Percentiles rank a stretch among this genome's conserved stretches.
phyloP scores from a whole-genome alignment of 2,113 vertebrate species.

The Butorides virescens region DNA sequence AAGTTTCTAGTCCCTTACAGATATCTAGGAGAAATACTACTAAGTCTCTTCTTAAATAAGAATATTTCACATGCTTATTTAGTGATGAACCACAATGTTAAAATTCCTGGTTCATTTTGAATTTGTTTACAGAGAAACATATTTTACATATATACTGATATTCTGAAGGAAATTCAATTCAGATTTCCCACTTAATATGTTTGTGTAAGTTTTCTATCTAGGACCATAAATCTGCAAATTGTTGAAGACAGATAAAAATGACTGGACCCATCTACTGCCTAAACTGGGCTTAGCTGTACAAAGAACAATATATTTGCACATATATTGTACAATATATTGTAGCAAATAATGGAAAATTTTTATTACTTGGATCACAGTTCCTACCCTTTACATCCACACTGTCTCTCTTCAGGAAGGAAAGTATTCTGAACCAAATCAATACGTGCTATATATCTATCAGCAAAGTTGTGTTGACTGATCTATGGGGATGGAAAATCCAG shows the following conservation, averaged over 20 bases:
- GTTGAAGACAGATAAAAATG: not conserved
- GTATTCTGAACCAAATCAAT: not conserved
- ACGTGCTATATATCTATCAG: not conserved
- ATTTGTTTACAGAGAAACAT: not conserved
- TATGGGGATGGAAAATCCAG: not conserved
- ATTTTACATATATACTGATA: not conserved
- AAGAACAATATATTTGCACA: not conserved
- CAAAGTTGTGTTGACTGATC: not conserved
- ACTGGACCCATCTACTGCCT: not conserved
- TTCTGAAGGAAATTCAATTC: not conserved
- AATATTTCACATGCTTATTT: not conserved
- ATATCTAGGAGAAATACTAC: not conserved
- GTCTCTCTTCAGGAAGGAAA: not conserved
- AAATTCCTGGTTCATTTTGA: not conserved
- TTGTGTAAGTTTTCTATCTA: not conserved
- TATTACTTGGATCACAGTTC: not conserved
- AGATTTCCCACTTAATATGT: not conserved
- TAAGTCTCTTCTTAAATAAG: not conserved
- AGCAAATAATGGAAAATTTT: not conserved
- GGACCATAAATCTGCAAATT: not conserved
- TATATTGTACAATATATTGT: not conserved
- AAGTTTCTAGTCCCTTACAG: too few species aligned
- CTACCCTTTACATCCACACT: not conserved
- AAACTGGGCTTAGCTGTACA: not conserved
- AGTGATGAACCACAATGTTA: not conserved